Conservation (phyloP, 2,888 invertebrate genomes). For the Cephus runcator region DNA sequence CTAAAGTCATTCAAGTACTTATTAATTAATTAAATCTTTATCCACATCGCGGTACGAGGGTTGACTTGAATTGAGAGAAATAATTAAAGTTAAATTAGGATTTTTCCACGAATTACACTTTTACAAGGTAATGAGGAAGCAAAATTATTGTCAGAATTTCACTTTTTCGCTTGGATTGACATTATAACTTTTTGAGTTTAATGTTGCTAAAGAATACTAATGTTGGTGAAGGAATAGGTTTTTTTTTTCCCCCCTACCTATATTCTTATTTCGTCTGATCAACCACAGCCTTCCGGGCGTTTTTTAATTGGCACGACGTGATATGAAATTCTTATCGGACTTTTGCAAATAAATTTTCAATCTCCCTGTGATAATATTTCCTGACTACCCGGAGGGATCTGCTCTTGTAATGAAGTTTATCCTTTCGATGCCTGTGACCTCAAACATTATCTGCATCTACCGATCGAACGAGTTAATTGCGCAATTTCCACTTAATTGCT, state of each 20-base stretch:
- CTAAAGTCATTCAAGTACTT: not conserved
- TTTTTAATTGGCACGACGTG: not conserved
- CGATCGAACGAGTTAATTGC: constrained; percentile 3
- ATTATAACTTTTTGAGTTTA: not conserved
- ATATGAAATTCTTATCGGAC: not conserved
- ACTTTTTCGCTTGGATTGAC: not conserved
- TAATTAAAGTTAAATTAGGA: not conserved
- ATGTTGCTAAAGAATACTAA: not conserved
- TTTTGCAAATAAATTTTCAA: not conserved
- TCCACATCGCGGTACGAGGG: not conserved
- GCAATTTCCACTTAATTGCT: constrained; percentile 1
- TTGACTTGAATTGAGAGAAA: not conserved
- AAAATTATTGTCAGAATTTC: not conserved
- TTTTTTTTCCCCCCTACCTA: not conserved
- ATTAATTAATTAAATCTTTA: not conserved
- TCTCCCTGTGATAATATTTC: not conserved
- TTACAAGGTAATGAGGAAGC: not conserved
- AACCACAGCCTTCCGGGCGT: not conserved
- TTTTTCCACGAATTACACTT: not conserved
- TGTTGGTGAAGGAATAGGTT: not conserved
- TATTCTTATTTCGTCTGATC: not conserved
- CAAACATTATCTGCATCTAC: not conserved
- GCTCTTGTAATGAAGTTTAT: not conserved
- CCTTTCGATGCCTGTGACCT: not conserved
- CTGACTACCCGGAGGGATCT: not conserved